phyloP scores from a whole-genome alignment of 2,797 vertebrate genomes.

The Taeniopygia guttata region DNA sequence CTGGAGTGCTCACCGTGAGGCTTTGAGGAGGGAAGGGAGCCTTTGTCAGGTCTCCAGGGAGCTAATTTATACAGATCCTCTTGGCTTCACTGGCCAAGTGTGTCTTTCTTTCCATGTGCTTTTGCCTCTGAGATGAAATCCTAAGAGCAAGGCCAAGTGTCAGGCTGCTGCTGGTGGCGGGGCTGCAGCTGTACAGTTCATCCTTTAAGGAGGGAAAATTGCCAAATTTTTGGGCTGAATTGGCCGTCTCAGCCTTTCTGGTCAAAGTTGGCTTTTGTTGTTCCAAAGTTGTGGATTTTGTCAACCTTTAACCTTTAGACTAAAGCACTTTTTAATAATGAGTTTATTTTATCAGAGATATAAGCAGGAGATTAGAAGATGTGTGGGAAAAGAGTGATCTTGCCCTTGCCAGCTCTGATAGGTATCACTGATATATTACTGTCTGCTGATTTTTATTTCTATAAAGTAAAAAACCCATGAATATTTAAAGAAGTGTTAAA shows the following conservation, averaged over 20 bases:
- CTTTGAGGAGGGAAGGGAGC: background rate
- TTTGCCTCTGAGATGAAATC: background rate
- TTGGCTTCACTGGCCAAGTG: background rate
- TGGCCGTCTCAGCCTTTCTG: background rate
- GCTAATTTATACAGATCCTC: background rate
- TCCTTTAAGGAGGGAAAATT: background rate
- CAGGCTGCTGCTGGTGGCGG: background rate
- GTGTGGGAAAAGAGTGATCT: background rate
- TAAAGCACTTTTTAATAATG: background rate
- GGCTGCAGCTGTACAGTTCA: background rate
- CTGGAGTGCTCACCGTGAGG: background rate
- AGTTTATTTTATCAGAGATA: background rate
- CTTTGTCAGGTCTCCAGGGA: background rate
- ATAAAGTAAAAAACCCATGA: background rate
- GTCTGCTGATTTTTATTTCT: background rate
- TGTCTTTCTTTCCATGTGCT: background rate
- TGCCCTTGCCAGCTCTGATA: background rate
- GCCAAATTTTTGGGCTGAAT: background rate
- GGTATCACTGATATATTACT: background rate
- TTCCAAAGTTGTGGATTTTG: background rate
- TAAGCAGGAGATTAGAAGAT: background rate
- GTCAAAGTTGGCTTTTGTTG: background rate
- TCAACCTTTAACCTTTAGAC: background rate
- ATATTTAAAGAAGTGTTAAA: background rate
- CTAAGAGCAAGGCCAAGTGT: background rate